Conservation (phyloP, 1,140 invertebrate species). For the Octopus sinensis region DNA sequence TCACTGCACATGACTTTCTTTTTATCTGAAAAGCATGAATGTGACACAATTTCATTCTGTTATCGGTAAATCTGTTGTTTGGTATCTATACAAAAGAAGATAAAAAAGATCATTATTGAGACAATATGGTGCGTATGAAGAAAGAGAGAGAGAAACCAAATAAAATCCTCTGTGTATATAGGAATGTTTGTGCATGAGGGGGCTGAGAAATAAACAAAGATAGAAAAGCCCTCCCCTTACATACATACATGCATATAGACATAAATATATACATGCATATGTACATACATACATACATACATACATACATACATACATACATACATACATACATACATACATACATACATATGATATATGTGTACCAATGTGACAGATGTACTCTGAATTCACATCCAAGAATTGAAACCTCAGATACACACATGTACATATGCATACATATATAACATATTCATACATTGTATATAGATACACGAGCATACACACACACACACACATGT, state of each 20-base stretch:
- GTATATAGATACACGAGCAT: no score
- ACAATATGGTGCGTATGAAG: background rate
- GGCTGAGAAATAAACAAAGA: background rate
- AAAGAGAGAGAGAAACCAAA: background rate
- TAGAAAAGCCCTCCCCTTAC: background rate
- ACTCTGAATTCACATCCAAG: no score
- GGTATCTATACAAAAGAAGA: background rate
- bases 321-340: conserved; percentile 4
- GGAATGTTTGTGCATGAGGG: background rate
- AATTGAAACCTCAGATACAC: no score
- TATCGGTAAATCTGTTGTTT: background rate
- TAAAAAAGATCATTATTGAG: background rate
- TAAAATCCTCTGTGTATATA: background rate
- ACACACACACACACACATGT: no score
- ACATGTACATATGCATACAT: no score
- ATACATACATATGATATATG: background rate
- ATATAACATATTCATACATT: no score
- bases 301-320: conserved; percentile 6
- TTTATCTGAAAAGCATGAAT: no score
- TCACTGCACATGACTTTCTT: no score
- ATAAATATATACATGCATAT: background rate
- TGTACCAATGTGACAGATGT: no score
- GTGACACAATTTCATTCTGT: background rate
- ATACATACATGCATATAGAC: background rate
- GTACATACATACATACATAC: background rate